Conservation (phyloP, 1,140 invertebrate species). For the Megalopta genalis region DNA sequence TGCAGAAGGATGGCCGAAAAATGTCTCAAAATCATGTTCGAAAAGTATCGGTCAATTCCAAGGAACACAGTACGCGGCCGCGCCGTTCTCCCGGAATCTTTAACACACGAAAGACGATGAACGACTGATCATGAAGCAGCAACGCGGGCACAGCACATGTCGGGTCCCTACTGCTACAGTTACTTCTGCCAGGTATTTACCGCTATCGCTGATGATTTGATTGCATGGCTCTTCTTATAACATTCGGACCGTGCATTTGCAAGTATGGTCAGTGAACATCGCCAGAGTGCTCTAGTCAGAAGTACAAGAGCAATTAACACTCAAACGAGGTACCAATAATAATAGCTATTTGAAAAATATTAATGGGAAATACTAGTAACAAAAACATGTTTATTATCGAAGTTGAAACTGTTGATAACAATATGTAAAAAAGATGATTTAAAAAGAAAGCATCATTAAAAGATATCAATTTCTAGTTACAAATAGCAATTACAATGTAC, state of each 20-base stretch:
- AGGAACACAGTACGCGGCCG: not conserved
- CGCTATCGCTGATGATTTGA: not conserved
- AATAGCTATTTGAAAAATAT: too few relatives aligned
- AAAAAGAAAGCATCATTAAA: too few relatives aligned
- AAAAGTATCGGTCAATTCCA: too few relatives aligned
- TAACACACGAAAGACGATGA: slow-evolving; percentile 33
- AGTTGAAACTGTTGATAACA: too few relatives aligned
- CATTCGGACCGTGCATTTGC: not conserved
- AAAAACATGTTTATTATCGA: too few relatives aligned
- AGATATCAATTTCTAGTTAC: too few relatives aligned
- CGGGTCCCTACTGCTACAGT: slow-evolving; percentile 45
- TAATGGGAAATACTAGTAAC: too few relatives aligned
- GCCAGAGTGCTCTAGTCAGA: too few relatives aligned
- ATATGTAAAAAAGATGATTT: too few relatives aligned
- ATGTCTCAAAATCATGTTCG: slow-evolving; percentile 14
- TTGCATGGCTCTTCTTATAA: not conserved
- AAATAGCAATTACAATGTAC: too few relatives aligned
- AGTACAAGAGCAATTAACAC: too few relatives aligned
- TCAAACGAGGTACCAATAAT: too few relatives aligned
- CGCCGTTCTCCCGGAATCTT: not conserved
- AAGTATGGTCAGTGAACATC: not conserved
- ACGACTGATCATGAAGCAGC: slow-evolving; percentile 39
- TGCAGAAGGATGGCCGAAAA: not conserved
- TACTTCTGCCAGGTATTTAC: slow-evolving; percentile 11
- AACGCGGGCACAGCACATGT: slow-evolving; percentile 24